Percentiles rank a stretch among this genome's conserved stretches.
Conservation (phyloP, 2,888 invertebrate genomes). For the Carpatolechia fugitivella region DNA sequence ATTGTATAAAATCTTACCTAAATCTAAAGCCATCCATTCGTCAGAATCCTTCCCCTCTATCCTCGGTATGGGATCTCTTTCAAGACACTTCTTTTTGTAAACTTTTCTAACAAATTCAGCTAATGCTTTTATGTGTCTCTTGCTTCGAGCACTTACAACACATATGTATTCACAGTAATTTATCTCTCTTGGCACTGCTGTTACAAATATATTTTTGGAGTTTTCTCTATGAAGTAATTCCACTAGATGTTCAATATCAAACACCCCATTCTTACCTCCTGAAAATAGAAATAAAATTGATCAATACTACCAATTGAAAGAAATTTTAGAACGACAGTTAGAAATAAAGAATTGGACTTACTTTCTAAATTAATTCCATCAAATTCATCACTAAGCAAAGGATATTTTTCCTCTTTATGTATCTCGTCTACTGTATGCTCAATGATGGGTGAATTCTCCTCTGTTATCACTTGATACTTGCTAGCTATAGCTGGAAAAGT, state of each 20-base stretch:
- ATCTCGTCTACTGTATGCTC: conserved; percentile 86
- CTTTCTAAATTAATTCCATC: conserved; percentile 80
- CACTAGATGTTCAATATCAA: conserved; percentile 92
- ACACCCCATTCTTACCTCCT: conserved; percentile 93
- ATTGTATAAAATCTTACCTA: conserved; percentile 80
- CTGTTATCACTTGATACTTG: conserved; percentile 85
- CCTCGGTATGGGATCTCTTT: conserved; percentile 83
- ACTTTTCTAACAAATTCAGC: conserved; percentile 87
- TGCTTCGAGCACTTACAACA: conserved; percentile 86
- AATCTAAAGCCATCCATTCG: conserved; percentile 94
- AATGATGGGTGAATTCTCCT: conserved; percentile 84
- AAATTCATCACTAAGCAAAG: conserved; percentile 79
- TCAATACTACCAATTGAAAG: too few species aligned
- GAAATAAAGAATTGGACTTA: conserved; percentile 58
- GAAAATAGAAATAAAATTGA: conserved; percentile 32
- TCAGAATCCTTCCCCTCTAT: conserved; percentile 87
- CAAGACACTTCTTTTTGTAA: conserved; percentile 84
- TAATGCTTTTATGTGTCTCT: conserved; percentile 85
- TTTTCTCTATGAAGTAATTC: conserved; percentile 87
- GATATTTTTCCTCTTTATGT: conserved; percentile 44
- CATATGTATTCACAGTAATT: conserved; percentile 93
- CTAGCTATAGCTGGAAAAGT: conserved; percentile 70
- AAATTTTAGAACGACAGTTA: background rate
- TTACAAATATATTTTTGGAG: conserved; percentile 89
- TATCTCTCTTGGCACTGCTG: conserved; percentile 84